Evolutionary conservation across 2,797 vertebrate genomes (phyloP).

Genomic region (Psittacula echo): DNA sequence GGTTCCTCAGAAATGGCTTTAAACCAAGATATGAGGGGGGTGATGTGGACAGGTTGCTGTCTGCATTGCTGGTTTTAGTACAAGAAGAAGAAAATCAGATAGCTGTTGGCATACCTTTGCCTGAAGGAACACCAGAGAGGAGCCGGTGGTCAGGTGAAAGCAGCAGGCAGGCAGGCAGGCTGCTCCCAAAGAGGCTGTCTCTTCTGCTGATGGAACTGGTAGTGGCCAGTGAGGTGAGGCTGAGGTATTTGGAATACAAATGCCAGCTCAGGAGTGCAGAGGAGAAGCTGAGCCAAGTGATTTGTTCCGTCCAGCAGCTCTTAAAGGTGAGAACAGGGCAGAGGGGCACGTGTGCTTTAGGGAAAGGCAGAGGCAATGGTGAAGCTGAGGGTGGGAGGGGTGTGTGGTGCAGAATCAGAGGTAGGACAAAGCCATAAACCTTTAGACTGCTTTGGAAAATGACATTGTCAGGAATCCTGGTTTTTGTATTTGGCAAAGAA

Average conservation of each 20-base stretch:
- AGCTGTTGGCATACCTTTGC: not conserved
- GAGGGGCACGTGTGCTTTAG: not conserved
- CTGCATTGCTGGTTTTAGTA: not conserved
- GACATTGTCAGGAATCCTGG: not conserved
- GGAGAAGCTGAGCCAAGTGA: not conserved
- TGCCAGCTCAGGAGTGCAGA: not conserved
- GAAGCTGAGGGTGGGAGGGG: not conserved
- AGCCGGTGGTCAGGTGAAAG: not conserved
- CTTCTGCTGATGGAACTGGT: not conserved
- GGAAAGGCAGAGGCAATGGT: not conserved
- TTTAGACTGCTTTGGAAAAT: not conserved
- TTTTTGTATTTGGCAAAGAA: not conserved
- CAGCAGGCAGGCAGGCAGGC: not conserved
- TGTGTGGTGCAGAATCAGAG: not conserved
- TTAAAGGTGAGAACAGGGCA: not conserved
- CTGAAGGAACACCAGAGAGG: not conserved
- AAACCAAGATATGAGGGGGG: not conserved
- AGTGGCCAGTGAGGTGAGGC: not conserved
- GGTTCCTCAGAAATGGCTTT: not conserved
- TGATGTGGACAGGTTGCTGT: not conserved
- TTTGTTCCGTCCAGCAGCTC: not conserved
- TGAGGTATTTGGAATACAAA: too few species aligned
- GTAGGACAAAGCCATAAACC: accelerated
- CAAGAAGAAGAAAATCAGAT: not conserved
- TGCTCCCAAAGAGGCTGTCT: not conserved